Conservation (phyloP, 1,140 invertebrate species). For the Neodiprion pinetum region DNA sequence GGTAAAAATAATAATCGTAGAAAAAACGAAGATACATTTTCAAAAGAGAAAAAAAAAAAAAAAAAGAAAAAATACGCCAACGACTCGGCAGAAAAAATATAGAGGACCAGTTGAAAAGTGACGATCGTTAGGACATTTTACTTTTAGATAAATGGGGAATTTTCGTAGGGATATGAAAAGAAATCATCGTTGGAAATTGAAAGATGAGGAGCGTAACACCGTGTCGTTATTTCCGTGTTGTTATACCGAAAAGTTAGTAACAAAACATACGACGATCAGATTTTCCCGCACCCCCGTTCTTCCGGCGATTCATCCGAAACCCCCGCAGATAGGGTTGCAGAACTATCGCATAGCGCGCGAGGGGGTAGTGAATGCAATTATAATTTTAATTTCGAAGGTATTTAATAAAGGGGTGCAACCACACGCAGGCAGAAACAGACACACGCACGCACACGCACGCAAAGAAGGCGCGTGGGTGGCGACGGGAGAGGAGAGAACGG, state of each 20-base stretch:
- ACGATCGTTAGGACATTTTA: too few species aligned
- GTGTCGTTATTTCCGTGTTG: too few species aligned
- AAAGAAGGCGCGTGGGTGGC: neutral
- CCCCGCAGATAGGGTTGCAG: neutral
- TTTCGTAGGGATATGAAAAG: too few species aligned
- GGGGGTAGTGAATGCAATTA: conserved; percentile 60
- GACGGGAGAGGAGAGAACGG: neutral
- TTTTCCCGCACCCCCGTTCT: neutral
- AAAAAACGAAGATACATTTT: too few species aligned
- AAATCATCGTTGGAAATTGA: too few species aligned
- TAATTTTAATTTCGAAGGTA: conserved; percentile 64
- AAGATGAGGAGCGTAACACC: too few species aligned
- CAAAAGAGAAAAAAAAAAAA: too few species aligned
- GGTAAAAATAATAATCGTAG: too few species aligned
- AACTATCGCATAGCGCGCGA: conserved; percentile 4
- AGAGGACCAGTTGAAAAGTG: too few species aligned
- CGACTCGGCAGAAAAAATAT: too few species aligned
- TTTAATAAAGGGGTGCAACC: conserved; percentile 60
- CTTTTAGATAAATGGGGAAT: too few species aligned
- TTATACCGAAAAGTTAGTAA: neutral
- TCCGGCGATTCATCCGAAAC: neutral
- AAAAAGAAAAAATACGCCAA: too few species aligned
- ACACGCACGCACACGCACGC: conserved; percentile 7
- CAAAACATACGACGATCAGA: neutral
- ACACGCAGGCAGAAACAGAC: conserved; percentile 20